A percentile compares a stretch with the other conserved stretches of the same genome.
phyloP scores from a whole-genome alignment of 2,888 invertebrate genomes.

The Thymelicus lineola region DNA sequence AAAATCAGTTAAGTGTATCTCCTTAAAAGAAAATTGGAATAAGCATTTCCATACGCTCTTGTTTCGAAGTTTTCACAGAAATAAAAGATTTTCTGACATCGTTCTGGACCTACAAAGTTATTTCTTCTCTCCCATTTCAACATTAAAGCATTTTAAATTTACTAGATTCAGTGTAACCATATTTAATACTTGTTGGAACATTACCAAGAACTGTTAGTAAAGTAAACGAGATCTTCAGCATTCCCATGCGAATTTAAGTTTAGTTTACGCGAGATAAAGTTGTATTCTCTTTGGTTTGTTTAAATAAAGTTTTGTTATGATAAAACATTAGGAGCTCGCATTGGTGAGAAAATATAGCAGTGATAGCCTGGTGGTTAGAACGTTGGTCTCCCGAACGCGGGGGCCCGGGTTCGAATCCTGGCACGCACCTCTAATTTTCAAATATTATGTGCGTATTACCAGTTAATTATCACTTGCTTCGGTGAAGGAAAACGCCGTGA shows the following conservation, averaged over 20 bases:
- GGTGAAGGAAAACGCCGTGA: too few species aligned
- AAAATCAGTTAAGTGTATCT: slow-evolving; percentile 5
- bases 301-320: slow-evolving; percentile 7
- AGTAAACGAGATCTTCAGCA: neutral
- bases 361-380: too few species aligned
- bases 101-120: neutral
- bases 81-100: neutral
- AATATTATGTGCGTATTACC: too few species aligned
- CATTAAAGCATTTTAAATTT: slow-evolving; percentile 22
- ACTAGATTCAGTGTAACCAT: slow-evolving; percentile 3
- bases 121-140: neutral
- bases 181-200: slow-evolving; percentile 25
- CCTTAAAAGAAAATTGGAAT: slow-evolving; percentile 2
- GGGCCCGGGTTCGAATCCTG: too few species aligned
- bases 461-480: too few species aligned
- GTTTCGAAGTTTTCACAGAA: slow-evolving; percentile 3
- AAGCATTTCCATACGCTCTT: neutral
- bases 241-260: slow-evolving; percentile 3
- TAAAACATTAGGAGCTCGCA: slow-evolving; percentile 11
- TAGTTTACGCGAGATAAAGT: neutral
- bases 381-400: too few species aligned
- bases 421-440: too few species aligned
- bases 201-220: slow-evolving; percentile 19
- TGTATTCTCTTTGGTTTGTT: slow-evolving; percentile 1
- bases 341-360: slow-evolving; percentile 16